Evolutionary conservation across 1,140 invertebrate genomes (phyloP).

Genomic region (Ptiloglossa arizonensis): DNA sequence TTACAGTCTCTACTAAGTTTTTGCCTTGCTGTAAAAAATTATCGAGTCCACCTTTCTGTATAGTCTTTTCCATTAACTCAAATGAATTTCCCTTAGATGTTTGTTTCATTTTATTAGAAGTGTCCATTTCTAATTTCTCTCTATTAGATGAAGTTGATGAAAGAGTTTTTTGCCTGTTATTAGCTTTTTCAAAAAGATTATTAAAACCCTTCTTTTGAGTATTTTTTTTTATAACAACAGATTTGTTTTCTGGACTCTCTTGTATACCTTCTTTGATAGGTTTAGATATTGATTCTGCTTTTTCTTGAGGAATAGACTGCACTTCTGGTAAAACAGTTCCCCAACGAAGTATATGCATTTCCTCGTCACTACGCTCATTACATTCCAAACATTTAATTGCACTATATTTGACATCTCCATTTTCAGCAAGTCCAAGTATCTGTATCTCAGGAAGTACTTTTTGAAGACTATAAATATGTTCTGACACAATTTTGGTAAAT

Average conservation of each 20-base stretch:
- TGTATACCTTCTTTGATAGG: not conserved
- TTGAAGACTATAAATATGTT: slow-evolving; percentile 80
- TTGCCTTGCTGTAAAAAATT: slow-evolving; percentile 16
- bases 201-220: slow-evolving; percentile 68
- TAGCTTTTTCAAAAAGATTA: slow-evolving; percentile 72
- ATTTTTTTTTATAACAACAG: slow-evolving; percentile 40
- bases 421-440: slow-evolving; percentile 66
- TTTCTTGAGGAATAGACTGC: not conserved
- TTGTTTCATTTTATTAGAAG: not conserved
- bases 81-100: slow-evolving; percentile 11
- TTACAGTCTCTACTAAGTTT: not conserved
- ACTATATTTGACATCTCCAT: slow-evolving; percentile 72
- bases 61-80: slow-evolving; percentile 8
- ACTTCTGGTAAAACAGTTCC: slow-evolving; percentile 7
- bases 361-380: slow-evolving; percentile 66
- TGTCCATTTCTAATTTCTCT: slow-evolving; percentile 9
- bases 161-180: slow-evolving; percentile 52
- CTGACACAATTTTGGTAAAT: slow-evolving; percentile 72
- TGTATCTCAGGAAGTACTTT: slow-evolving; percentile 73
- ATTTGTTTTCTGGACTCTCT: slow-evolving; percentile 24
- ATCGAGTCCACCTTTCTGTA: slow-evolving; percentile 7
- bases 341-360: slow-evolving; percentile 63
- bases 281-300: not conserved
- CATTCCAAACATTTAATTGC: slow-evolving; percentile 74
- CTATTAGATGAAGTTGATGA: not conserved